Evolutionary conservation across 2,888 invertebrate species (phyloP).

Genomic region (Desoria tigrina): DNA sequence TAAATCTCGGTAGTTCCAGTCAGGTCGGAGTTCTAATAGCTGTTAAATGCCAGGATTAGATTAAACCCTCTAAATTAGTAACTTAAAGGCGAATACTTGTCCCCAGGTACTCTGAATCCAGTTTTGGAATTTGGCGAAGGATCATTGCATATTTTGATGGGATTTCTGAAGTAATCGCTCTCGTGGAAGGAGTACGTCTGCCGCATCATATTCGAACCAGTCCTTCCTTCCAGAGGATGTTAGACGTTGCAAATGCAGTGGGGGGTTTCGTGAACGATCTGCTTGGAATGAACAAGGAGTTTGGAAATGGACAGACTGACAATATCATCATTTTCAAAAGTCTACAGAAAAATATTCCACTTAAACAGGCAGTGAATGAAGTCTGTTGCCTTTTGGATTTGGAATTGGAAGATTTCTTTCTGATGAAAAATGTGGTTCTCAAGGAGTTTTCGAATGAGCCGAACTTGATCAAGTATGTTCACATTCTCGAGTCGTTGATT

Average conservation of each 20-base stretch:
- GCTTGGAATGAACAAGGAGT: slow-evolving; percentile 24
- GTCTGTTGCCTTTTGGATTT: background rate
- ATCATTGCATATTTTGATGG: slow-evolving; percentile 21
- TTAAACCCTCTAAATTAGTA: no score
- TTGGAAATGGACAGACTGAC: slow-evolving; percentile 18
- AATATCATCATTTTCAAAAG: slow-evolving; percentile 17
- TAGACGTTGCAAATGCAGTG: slow-evolving; percentile 14
- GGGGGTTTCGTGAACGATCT: slow-evolving; percentile 25
- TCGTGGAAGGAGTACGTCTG: slow-evolving; percentile 7
- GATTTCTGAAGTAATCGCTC: slow-evolving; percentile 11
- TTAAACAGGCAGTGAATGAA: slow-evolving; percentile 12
- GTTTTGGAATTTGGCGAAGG: slow-evolving; percentile 14
- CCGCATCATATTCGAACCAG: slow-evolving; percentile 5
- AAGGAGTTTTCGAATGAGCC: no score
- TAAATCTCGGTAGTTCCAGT: no score
- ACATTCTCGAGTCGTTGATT: no score
- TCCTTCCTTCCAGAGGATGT: slow-evolving; percentile 9
- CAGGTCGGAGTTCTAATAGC: no score
- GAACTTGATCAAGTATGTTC: no score
- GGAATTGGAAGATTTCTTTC: no score
- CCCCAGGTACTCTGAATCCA: slow-evolving; percentile 24
- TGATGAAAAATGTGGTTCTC: no score
- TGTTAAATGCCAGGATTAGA: no score
- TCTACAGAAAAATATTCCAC: slow-evolving; percentile 1
- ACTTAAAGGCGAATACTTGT: no score